A percentile compares a stretch with the other conserved stretches of the same genome.
Conservation (phyloP, 2,888 invertebrate species). For the Acholoe squamosa region DNA sequence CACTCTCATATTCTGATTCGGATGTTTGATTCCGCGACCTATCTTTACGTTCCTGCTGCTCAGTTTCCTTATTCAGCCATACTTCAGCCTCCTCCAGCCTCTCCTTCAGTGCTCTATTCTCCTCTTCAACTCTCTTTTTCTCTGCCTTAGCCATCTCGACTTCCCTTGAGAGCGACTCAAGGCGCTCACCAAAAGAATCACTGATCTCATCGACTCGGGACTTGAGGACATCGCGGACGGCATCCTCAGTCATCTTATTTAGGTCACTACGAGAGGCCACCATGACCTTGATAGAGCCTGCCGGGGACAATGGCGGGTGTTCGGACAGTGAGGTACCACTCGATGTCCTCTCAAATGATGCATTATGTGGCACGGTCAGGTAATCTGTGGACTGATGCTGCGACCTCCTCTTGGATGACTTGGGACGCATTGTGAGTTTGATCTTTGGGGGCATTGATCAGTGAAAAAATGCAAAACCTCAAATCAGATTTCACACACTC, state of each 20-base stretch:
- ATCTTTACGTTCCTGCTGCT: too few species aligned
- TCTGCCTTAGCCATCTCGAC: background rate
- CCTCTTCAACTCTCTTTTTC: background rate
- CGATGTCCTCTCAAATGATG: background rate
- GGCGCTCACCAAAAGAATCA: background rate
- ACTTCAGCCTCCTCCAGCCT: background rate
- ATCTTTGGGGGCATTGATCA: background rate
- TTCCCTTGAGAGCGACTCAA: background rate
- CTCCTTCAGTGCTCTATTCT: background rate
- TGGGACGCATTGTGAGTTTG: background rate
- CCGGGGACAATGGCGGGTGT: background rate
- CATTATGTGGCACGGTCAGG: too few species aligned
- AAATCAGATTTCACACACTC: too few species aligned
- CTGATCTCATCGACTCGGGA: background rate
- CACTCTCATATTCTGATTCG: background rate
- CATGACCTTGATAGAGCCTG: background rate
- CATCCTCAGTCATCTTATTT: background rate
- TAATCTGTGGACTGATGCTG: too few species aligned
- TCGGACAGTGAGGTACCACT: background rate
- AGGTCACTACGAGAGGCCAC: background rate
- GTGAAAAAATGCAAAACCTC: too few species aligned
- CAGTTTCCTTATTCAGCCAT: too few species aligned
- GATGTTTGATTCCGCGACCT: too few species aligned
- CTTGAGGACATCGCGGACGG: background rate
- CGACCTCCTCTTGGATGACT: background rate